These are phyloP conservation scores for Neolamprologus caudopunctatus DNA, from an alignment of 2,113 vertebrate species.

Conservation along the genomic window DNA sequence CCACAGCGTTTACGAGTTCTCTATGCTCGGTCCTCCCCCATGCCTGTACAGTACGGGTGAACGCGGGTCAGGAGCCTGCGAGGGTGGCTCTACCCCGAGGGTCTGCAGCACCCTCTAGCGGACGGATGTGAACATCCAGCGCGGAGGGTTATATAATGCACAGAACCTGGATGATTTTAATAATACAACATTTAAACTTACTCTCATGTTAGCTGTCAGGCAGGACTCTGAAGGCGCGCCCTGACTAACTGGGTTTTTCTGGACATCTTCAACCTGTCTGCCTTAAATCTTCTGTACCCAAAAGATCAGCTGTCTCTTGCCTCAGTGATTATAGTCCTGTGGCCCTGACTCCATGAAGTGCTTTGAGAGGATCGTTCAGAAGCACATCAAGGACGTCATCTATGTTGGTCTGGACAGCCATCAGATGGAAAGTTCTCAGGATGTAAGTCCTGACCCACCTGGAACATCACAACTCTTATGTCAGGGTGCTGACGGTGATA, in stretches of 20 bases:
- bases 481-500: background rate
- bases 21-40: constrained; percentile 40
- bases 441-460: background rate
- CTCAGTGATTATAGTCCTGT: background rate
- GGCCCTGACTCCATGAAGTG: background rate
- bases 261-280: background rate
- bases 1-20: background rate
- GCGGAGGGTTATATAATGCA: constrained; percentile 2
- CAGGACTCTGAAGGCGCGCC: background rate
- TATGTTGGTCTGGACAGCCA: background rate
- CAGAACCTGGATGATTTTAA: background rate
- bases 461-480: background rate
- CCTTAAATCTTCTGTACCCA: background rate
- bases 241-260: background rate
- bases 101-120: constrained; percentile 11
- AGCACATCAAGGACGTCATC: background rate
- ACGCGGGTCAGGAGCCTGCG: constrained; percentile 47
- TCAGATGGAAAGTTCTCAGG: background rate
- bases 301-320: background rate
- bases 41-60: constrained; percentile 52
- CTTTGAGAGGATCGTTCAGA: background rate
- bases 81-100: background rate
- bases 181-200: background rate
- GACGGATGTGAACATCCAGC: background rate
- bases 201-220: background rate